phyloP scores from a whole-genome alignment of 2,888 invertebrate genomes.

The Apamea epomidion region DNA sequence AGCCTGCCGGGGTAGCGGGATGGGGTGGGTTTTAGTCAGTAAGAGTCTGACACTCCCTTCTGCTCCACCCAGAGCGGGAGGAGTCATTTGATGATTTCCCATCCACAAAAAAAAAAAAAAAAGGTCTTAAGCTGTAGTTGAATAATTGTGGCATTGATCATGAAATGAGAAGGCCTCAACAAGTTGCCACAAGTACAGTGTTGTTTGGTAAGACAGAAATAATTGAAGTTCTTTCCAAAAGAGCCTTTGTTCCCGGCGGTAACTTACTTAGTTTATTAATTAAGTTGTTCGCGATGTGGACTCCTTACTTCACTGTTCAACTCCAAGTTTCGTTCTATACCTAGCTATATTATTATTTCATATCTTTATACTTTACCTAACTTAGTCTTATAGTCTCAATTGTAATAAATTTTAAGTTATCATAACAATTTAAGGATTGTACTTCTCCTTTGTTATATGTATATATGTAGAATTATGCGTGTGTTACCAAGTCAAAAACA shows the following conservation, averaged over 20 bases:
- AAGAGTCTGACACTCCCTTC: no score
- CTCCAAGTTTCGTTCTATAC: constrained; percentile 26
- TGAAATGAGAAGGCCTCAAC: constrained; percentile 28
- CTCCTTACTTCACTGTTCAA: constrained; percentile 39
- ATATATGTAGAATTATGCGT: background rate
- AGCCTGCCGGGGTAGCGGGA: no score
- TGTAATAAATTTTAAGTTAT: constrained; percentile 1
- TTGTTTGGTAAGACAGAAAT: constrained; percentile 53
- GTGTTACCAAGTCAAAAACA: background rate
- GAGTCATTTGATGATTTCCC: no score
- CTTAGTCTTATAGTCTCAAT: background rate
- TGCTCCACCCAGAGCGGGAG: no score
- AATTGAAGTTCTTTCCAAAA: constrained; percentile 61
- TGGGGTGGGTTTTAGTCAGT: no score
- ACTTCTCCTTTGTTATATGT: background rate
- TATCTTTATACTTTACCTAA: background rate
- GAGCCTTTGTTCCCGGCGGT: constrained; percentile 55
- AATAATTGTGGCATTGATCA: constrained; percentile 10
- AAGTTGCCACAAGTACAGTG: constrained; percentile 39
- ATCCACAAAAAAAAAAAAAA: no score
- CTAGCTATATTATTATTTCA: constrained; percentile 18
- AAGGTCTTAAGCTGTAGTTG: background rate
- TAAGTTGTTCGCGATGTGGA: constrained; percentile 57
- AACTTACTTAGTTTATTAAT: constrained; percentile 66
- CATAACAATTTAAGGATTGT: background rate